Evolutionary conservation across 1,140 invertebrate genomes (phyloP).

Genomic region (Bombus difficillimus): DNA sequence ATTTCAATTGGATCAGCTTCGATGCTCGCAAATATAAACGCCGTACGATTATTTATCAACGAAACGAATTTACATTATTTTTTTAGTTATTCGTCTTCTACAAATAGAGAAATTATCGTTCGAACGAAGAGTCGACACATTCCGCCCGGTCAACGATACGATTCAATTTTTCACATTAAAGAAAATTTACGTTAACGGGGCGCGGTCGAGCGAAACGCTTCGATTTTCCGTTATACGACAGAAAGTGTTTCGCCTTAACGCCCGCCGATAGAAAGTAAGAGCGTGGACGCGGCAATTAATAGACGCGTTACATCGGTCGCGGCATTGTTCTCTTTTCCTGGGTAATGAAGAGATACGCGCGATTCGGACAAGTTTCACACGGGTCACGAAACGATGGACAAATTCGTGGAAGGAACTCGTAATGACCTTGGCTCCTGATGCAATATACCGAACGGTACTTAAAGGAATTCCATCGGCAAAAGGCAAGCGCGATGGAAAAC

Average conservation of each 20-base stretch:
- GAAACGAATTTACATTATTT: too few relatives aligned
- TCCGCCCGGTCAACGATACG: background rate
- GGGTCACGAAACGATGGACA: background rate
- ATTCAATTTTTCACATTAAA: background rate
- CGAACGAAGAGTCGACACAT: rapidly evolving
- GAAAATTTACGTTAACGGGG: background rate
- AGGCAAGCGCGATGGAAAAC: conserved; percentile 54
- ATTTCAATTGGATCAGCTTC: too few relatives aligned
- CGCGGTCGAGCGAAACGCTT: background rate
- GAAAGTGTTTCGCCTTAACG: conserved; percentile 12
- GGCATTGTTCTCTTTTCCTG: background rate
- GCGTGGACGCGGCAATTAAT: conserved; percentile 13
- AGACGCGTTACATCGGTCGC: background rate
- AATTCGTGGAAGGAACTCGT: conserved; percentile 42
- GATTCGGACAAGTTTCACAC: background rate
- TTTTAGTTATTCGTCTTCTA: background rate
- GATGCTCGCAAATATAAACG: too few relatives aligned
- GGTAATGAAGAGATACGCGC: background rate
- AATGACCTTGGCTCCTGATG: conserved; percentile 68
- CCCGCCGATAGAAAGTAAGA: conserved; percentile 34
- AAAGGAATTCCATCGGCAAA: conserved; percentile 66
- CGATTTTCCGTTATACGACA: conserved; percentile 12
- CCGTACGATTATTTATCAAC: too few relatives aligned
- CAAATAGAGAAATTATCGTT: background rate
- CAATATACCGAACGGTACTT: conserved; percentile 67